Evolutionary conservation across 2,797 vertebrate species (phyloP), one percentile per base, ranked within the genome.

Genomic region (Ceryle rudis): DNA sequence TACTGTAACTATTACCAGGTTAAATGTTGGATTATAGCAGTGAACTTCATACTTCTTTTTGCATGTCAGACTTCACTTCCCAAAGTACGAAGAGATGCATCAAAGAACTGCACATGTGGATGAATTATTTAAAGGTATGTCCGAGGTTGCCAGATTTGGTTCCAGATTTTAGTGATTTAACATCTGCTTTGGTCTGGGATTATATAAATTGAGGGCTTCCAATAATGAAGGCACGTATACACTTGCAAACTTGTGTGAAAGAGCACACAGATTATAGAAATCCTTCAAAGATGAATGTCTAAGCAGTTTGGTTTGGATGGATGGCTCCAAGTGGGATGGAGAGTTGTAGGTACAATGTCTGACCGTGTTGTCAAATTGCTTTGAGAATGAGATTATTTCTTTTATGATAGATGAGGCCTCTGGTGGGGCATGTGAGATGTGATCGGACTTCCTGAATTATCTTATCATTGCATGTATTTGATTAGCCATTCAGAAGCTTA

Each of bases 401-500:
- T 85, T 90, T 75, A 52, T 81, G 81, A 78, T 41, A 85, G 79
- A 77, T 90, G 62, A 88, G 37, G 55, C 58, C 61, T 93, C 57
- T 92, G 69, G 31, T 57, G 33, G 21, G 46, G 7, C 46, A 64
- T 67, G 31, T 80, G 91, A 89, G 85, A 67, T 86, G 58, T 67
- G 70, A 65, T 81, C 80, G 52, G 89, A 81, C 54, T 94, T 97
- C 66, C 81, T 96, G 84, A 89, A 78, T 91, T 95, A 64, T 93
- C 39, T 49, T 89, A 52, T 71, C 37, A 11, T 51, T 92, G 55
- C 54, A 66, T 79, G 25, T 84, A 88, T 96, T 95, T 95, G 61
- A 95, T 95, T 90, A 95, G 37, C 49, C 28, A 71, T 91, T 61
- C 86, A 84, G 70, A 97, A 97, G 22, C 75, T 82, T 85, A 86